A percentile compares a stretch with the other conserved stretches of the same genome.
These are phyloP conservation scores for Hylyphantes graminicola DNA, from an alignment of 1,140 invertebrate genomes.

Conservation along the genomic window DNA sequence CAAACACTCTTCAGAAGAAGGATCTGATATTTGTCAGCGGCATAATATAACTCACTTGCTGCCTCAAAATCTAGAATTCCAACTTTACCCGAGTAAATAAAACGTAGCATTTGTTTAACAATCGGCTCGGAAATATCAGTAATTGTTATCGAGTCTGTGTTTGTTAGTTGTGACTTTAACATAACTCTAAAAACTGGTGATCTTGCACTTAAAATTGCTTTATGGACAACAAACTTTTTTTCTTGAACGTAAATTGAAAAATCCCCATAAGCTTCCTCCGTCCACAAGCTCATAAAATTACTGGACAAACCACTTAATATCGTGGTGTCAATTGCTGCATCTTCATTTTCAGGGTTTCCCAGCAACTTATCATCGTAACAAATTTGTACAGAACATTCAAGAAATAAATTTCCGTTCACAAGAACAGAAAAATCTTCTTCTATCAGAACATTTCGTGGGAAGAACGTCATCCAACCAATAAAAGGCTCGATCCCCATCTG, in stretches of 20 bases:
- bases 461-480: slow-evolving; percentile 6
- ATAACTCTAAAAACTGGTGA: slow-evolving; percentile 14
- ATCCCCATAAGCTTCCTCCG: not conserved
- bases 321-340: not conserved
- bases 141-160: not conserved
- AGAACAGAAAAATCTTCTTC: not conserved
- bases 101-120: not conserved
- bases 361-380: not conserved
- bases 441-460: not conserved
- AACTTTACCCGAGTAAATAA: not conserved
- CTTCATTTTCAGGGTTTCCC: not conserved
- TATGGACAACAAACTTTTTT: not conserved
- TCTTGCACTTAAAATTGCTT: slow-evolving; percentile 13
- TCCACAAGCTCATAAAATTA: not conserved
- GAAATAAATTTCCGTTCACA: not conserved
- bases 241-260: slow-evolving; percentile 11
- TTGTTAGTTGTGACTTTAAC: not conserved
- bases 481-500: not conserved
- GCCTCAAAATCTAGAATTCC: not conserved
- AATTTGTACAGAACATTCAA: not conserved
- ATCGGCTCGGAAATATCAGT: not conserved
- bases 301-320: not conserved
- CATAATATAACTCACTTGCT: slow-evolving; percentile 9
- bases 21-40: slow-evolving; percentile 6
- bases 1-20: not conserved